Evolutionary conservation across 2,797 vertebrate genomes (phyloP).

Genomic region (Gobionotothen gibberifrons): DNA sequence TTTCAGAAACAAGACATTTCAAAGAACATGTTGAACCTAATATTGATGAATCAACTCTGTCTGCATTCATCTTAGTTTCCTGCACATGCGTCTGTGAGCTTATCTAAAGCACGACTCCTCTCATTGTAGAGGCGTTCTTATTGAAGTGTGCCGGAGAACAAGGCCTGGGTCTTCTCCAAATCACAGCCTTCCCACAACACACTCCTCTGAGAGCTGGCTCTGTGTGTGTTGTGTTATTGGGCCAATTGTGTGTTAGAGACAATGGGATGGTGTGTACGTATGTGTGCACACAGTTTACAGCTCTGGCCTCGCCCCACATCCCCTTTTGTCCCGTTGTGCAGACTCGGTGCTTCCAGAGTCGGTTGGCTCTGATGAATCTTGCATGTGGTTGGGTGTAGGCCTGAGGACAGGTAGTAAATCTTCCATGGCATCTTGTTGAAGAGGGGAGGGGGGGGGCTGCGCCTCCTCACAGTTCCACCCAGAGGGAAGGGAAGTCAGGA

Average conservation of each 20-base stretch:
- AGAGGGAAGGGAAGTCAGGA: constrained; percentile 6
- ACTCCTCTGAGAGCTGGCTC: background rate
- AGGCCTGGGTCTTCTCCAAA: constrained; percentile 38
- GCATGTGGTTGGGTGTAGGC: constrained; percentile 43
- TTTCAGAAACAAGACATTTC: background rate
- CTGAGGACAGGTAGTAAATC: constrained; percentile 50
- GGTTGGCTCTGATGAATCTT: constrained; percentile 48
- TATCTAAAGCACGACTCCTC: background rate
- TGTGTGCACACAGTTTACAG: constrained; percentile 2
- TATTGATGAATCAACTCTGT: background rate
- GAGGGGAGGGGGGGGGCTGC: background rate
- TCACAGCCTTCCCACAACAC: constrained; percentile 20
- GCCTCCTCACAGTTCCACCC: constrained; percentile 5
- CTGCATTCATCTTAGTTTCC: background rate
- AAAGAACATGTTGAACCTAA: background rate
- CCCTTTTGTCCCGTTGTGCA: constrained; percentile 26
- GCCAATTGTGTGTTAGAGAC: constrained; percentile 22
- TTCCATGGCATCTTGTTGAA: constrained; percentile 31
- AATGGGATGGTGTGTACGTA: constrained; percentile 8
- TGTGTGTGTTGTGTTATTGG: constrained; percentile 6
- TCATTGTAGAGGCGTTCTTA: constrained; percentile 1
- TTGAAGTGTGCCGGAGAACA: constrained; percentile 19
- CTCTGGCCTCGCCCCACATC: constrained; percentile 16
- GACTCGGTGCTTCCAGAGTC: constrained; percentile 40
- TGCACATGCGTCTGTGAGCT: background rate